phyloP scores from a whole-genome alignment of 2,113 vertebrate species.

The Vidua macroura region DNA sequence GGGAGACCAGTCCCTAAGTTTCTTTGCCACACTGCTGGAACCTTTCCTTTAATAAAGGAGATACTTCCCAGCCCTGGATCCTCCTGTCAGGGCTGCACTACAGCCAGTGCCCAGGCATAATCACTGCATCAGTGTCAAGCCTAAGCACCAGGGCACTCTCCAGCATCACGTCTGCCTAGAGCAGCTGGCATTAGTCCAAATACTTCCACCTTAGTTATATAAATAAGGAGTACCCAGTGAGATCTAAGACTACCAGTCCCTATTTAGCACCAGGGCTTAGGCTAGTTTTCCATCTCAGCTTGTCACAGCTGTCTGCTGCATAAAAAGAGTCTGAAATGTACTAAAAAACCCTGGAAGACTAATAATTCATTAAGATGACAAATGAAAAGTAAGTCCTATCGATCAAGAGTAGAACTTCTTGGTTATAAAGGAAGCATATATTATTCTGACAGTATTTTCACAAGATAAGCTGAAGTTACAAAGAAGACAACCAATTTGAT shows the following conservation, averaged over 20 bases:
- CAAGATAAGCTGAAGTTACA: slow-evolving; percentile 62
- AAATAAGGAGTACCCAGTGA: background rate
- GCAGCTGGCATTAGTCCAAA: background rate
- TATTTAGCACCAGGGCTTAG: background rate
- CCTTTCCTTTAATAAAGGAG: background rate
- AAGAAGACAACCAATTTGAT: slow-evolving; percentile 55
- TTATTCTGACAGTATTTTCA: slow-evolving; percentile 70
- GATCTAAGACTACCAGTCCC: background rate
- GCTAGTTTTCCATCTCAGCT: slow-evolving; percentile 48
- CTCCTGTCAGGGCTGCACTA: rapidly evolving
- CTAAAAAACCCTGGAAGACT: slow-evolving; percentile 51
- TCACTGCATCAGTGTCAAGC: background rate
- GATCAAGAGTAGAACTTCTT: slow-evolving; percentile 62
- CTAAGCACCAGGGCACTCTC: background rate
- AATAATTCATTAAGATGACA: slow-evolving; percentile 67
- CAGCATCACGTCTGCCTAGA: background rate
- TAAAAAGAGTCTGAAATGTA: slow-evolving; percentile 46
- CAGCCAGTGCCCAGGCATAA: background rate
- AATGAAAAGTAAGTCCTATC: slow-evolving; percentile 59
- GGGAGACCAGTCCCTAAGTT: background rate
- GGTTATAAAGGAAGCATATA: slow-evolving; percentile 59
- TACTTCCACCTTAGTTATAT: background rate
- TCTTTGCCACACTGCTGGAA: background rate
- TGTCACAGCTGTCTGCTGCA: slow-evolving; percentile 47
- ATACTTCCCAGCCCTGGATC: background rate